phyloP scores from a whole-genome alignment of 2,888 invertebrate species.

The Eumerus sabulonum region DNA sequence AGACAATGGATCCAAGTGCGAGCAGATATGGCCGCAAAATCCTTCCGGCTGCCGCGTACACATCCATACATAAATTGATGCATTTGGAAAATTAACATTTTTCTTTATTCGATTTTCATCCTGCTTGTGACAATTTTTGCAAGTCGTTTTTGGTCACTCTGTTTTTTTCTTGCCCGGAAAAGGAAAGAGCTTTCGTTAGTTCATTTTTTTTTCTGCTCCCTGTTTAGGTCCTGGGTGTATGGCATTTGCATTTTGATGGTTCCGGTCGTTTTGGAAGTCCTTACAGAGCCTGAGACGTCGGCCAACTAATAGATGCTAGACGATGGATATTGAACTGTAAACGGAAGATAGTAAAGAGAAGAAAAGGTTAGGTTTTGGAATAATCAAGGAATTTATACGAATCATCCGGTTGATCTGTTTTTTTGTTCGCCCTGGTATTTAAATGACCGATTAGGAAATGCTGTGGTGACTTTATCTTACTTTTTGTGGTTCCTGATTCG shows the following conservation, averaged over 20 bases:
- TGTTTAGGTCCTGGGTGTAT: conserved; percentile 1
- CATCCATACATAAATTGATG: conserved; percentile 67
- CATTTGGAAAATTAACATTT: conserved; percentile 68
- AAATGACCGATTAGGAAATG: conserved; percentile 63
- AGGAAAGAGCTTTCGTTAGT: conserved; percentile 53
- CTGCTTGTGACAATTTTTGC: conserved; percentile 59
- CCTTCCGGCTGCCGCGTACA: conserved; percentile 54
- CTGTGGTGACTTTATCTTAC: conserved; percentile 29
- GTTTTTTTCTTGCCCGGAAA: conserved; percentile 37
- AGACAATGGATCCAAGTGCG: conserved; percentile 38
- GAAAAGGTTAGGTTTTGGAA: conserved; percentile 27
- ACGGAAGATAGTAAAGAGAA: conserved; percentile 52
- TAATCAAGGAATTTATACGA: conserved; percentile 66
- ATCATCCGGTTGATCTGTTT: conserved; percentile 61
- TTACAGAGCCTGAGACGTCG: neutral
- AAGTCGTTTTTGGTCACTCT: conserved; percentile 32
- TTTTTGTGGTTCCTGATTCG: neutral
- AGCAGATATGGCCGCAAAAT: conserved; percentile 48
- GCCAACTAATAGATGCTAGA: conserved; percentile 31
- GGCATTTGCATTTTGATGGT: conserved; percentile 66
- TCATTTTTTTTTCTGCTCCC: conserved; percentile 29
- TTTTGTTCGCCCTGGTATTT: conserved; percentile 48
- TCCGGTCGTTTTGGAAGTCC: conserved; percentile 36
- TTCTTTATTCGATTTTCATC: conserved; percentile 50
- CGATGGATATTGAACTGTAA: conserved; percentile 56